Percentiles rank a stretch among this genome's conserved stretches.
phyloP scores from a whole-genome alignment of 2,113 vertebrate genomes.

The Oryzias woworae region DNA sequence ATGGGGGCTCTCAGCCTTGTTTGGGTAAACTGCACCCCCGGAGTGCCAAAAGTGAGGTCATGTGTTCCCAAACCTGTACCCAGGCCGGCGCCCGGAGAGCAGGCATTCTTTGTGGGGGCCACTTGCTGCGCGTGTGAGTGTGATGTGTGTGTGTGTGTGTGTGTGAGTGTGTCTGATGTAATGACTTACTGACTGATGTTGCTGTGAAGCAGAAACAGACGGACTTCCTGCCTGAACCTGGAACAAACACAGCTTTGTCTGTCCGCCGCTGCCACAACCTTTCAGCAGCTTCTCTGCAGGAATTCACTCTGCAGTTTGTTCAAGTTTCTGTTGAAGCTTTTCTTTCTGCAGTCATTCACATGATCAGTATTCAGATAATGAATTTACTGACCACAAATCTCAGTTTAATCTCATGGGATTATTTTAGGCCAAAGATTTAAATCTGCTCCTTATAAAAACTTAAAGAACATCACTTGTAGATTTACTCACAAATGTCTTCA shows the following conservation, averaged over 20 bases:
- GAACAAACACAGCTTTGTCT: constrained; percentile 63
- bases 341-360: no score
- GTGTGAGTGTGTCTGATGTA: constrained; percentile 51
- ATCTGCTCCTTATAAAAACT: no score
- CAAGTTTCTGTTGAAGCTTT: not conserved
- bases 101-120: constrained; percentile 46
- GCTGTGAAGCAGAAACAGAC: constrained; percentile 41
- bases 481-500: no score
- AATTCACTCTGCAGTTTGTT: constrained; percentile 13
- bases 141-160: constrained; percentile 30
- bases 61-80: constrained; percentile 54
- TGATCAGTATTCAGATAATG: no score
- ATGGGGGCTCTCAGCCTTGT: constrained; percentile 49
- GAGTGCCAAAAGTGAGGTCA: constrained; percentile 71
- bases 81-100: constrained; percentile 34
- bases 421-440: no score
- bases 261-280: constrained; percentile 3
- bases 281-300: constrained; percentile 4
- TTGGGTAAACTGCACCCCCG: constrained; percentile 61
- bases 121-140: constrained; percentile 20
- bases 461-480: no score
- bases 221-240: constrained; percentile 60
- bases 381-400: no score
- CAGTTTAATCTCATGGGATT: no score
- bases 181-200: constrained; percentile 51